Evolutionary conservation across 1,140 invertebrate genomes (phyloP), one percentile per base, ranked within the genome.

Genomic region (Drosophila repletoides): DNA sequence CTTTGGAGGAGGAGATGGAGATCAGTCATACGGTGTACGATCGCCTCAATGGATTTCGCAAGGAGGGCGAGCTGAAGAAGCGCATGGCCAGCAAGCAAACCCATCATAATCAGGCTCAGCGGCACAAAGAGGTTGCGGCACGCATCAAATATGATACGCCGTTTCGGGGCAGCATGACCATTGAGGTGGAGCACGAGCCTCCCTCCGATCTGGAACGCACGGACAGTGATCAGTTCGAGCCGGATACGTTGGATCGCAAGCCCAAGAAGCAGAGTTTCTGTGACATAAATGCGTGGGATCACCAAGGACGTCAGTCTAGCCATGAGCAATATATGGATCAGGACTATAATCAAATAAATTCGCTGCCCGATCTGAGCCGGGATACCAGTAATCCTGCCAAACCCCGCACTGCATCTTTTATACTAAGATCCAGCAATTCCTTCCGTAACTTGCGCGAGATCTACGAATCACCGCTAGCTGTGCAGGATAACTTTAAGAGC

Each of bases 171-270:
- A 90, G 89, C 65, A 90, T 90, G 89, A 90, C 95, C 10, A 97
- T 97, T 56, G 95, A 95, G 89, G 94, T 96, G 0, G 94, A 94
- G 87, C 89, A 90, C 22, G 87, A 90, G 3, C 89, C 88, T 0
- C 84, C 83, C 1, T 89, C 87, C 6, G 89, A 90, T 19, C 40
- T 88, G n/a, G 88, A 89, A 46, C 72, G 74, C 4, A 90, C 89
- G 0, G 89, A 90, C 12, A 90, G 89, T 1, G 95, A 96, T 65
- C 92, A 92, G 49, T 96, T 96, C 76, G 95, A 97, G 86, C 95
- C 95, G 0, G 96, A 97, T 71, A 97, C 96, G 0, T 89, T 96
- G 17, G 95, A 96, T 77, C 91, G 95, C n/a, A 96, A 96, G 84
- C 94, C 95, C 29, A 93, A 92, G 70, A 95, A 94, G 76, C 88